Evolutionary conservation across 2,113 vertebrate genomes (phyloP).

Genomic region (Turdus rufiventris): DNA sequence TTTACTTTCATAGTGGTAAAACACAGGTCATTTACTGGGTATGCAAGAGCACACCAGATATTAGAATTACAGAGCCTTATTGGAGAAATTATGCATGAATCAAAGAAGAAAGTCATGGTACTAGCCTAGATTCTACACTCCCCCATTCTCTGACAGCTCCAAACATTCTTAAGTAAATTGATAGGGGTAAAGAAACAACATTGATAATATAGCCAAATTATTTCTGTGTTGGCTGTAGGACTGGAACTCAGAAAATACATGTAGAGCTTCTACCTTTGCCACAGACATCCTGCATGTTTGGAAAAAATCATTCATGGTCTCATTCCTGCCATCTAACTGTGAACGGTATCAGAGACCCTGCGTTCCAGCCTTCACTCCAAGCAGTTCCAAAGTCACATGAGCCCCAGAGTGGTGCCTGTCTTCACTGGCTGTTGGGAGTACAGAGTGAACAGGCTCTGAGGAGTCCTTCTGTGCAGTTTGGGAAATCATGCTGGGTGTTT

Average conservation of each 20-base stretch:
- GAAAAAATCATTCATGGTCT: not conserved
- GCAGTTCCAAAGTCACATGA: not conserved
- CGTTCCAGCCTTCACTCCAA: not conserved
- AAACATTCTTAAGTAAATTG: slow-evolving; percentile 16
- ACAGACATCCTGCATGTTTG: not conserved
- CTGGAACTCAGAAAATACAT: not conserved
- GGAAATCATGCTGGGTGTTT: not conserved
- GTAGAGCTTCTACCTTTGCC: not conserved
- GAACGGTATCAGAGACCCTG: not conserved
- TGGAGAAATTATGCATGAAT: not conserved
- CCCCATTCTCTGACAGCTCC: not conserved
- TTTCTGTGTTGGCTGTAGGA: not conserved
- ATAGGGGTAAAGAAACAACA: not conserved
- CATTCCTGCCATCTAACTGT: not conserved
- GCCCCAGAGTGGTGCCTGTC: not conserved
- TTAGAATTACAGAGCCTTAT: slow-evolving; percentile 8
- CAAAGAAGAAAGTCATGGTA: not conserved
- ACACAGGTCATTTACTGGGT: not conserved
- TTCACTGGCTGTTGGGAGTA: not conserved
- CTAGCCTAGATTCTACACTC: not conserved
- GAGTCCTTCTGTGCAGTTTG: not conserved
- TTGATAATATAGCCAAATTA: not conserved
- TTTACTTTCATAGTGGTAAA: slow-evolving; percentile 19
- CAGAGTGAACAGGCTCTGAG: not conserved
- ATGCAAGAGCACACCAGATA: not conserved